Conservation (phyloP, 2,888 invertebrate species). For the Noctua fimbriata region DNA sequence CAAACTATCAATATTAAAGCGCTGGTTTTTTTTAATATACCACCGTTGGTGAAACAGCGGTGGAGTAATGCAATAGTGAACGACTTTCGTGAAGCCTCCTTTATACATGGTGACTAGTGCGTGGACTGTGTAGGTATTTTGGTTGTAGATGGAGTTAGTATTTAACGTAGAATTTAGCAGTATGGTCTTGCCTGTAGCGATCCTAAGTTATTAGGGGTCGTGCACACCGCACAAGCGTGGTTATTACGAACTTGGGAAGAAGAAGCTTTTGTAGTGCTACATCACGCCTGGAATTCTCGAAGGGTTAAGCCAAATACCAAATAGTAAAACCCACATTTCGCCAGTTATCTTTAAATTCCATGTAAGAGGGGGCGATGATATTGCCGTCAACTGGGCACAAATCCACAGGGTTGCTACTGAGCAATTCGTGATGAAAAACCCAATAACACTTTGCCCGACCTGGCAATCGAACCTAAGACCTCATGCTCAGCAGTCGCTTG, state of each 20-base stretch:
- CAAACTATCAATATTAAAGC: slow-evolving; percentile 57
- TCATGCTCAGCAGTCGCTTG: too few species aligned
- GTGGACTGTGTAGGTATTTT: slow-evolving; percentile 18
- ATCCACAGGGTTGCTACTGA: not conserved
- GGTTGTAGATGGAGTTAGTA: slow-evolving; percentile 3
- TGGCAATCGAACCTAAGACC: not conserved
- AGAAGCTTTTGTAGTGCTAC: not conserved
- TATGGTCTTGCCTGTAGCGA: not conserved
- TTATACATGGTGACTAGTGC: slow-evolving; percentile 3
- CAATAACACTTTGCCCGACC: not conserved
- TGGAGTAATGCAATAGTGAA: slow-evolving; percentile 18
- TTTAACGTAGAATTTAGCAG: not conserved
- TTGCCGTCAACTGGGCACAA: not conserved
- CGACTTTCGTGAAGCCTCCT: slow-evolving; percentile 11
- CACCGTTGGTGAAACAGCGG: not conserved
- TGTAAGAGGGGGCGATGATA: not conserved
- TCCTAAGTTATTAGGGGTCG: not conserved
- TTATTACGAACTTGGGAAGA: not conserved
- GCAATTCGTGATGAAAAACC: not conserved
- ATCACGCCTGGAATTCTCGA: not conserved
- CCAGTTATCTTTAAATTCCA: not conserved
- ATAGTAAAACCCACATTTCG: not conserved
- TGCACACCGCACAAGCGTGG: not conserved
- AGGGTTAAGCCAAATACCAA: not conserved
- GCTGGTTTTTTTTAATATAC: slow-evolving; percentile 48